Evolutionary conservation across 2,113 vertebrate genomes (phyloP).

Genomic region (Meles meles): DNA sequence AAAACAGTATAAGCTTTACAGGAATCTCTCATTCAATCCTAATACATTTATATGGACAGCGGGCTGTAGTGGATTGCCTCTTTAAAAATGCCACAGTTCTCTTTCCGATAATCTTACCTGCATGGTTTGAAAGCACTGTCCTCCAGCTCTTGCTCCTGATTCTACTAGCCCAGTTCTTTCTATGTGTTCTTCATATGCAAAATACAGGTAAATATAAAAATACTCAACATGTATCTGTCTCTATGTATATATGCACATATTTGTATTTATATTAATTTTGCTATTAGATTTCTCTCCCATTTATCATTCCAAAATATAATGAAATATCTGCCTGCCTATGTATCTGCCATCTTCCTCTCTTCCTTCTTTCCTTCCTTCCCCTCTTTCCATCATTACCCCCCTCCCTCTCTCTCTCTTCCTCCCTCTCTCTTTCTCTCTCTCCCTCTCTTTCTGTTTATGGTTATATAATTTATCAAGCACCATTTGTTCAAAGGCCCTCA

Average conservation of each 20-base stretch:
- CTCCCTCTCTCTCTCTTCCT: neutral
- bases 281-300: neutral
- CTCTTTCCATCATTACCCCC: too few species aligned
- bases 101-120: neutral
- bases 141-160: neutral
- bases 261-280: neutral
- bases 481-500: neutral
- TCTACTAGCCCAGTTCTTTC: neutral
- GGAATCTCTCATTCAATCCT: neutral
- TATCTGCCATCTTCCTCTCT: neutral
- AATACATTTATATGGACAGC: neutral
- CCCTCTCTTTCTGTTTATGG: neutral
- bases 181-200: neutral
- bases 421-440: too few species aligned
- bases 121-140: neutral
- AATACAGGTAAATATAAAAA: neutral
- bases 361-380: neutral
- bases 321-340: neutral
- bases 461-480: neutral
- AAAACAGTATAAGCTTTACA: neutral
- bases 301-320: neutral
- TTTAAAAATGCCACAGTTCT: neutral
- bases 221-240: neutral
- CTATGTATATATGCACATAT: neutral
- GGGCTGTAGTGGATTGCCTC: neutral